Base-by-base conservation (phyloP, 2,888 invertebrate species). In the Eristalis tenax region DNA sequence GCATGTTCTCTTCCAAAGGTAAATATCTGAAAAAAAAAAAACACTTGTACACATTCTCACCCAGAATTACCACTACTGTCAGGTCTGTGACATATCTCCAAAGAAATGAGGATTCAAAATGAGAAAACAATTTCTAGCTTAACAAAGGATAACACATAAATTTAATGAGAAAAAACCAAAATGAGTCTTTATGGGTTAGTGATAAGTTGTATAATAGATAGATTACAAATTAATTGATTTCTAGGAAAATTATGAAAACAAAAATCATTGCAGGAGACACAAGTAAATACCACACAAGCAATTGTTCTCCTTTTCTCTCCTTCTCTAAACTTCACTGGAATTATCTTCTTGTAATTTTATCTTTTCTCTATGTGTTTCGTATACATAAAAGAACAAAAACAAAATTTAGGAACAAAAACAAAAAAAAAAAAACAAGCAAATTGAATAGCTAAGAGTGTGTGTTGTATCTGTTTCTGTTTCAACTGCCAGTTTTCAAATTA, bases 181-280 rank as follows among this genome's bases (percentile, higher is more conserved):
- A 77, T 64, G 68, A 61, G 82, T 86, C 83, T 86, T 86, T 86
- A 86, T 86, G 86, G 86, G 86, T 86, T 86, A 86, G 86, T 86
- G 86, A 86, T 86, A 86, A 86, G 86, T 86, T 86, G 83, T 86
- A 86, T 86, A 86, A 86, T 86, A 86, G 83, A 86, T 86, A 86
- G 86, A 83, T 79, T 77, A 59, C 65, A 79, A 86, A 78, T 78
- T 74, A 73, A 81, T 69, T 81, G 56, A 85, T 73, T 81, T 81
- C 64, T 85, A 85, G 85, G 82, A 74, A 77, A 77, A 74, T 26
- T 38, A 68, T 70, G 69, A 70, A 71, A 38, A 75, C 35, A 80
- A 43, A 76, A 69, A 26, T 32, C 35, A 28, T 56, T 50, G 43
- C 43, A 43, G 70, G 43, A 43, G 43, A 78, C 73, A 68, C 38